Base-by-base conservation (phyloP, 2,888 invertebrate genomes). In the Eurytoma californica region DNA sequence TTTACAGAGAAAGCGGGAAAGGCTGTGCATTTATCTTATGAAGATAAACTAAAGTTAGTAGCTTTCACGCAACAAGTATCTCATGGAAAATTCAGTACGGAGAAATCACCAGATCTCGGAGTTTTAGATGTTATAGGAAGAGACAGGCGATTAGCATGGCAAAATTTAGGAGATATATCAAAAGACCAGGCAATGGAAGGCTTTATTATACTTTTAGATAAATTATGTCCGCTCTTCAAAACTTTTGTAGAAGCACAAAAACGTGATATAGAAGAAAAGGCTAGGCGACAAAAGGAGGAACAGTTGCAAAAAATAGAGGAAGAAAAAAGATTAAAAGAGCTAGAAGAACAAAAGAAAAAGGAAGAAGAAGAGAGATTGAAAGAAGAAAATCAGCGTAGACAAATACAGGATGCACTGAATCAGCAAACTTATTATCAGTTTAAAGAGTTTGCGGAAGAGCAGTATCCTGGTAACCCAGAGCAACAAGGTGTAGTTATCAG, bases 391-490 rank as follows among this genome's bases (percentile, higher is more conserved):
- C 90, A 93, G 86, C 94, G 95, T 82, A 92, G 95, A 84, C 95
- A 97, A 90, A 96, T 99, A 87, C 97, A 99, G 91, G 97, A 98
- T 88, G 98, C 98, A 2, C 92, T 99, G 18, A 99, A 99, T 90
- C 96, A 97, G 86, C 97, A 97, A 91, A 97, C 97, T 0, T 98
- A 95, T 90, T 93, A 93, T 83, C 97, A 98, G 89, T 97, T 97
- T 89, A 94, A 95, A 87, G 93, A 95, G 78, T 98, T 99, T 90
- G 97, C 99, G 0, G 97, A 98, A 86, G 98, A 98, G 88, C 99
- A 99, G 88, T 95, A 94, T 87, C 95, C 95, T 0, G 95, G 87
- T 0, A 95, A 95, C 89, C 95, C 94, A 0, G 96, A 96, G 84
- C 95, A 98, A 92, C 99, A 99, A 92, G 97, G 96, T 0, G 94